A percentile compares a stretch with the other conserved stretches of the same genome.
phyloP scores from a whole-genome alignment of 2,888 invertebrate species.

The Microchrysa polita region DNA sequence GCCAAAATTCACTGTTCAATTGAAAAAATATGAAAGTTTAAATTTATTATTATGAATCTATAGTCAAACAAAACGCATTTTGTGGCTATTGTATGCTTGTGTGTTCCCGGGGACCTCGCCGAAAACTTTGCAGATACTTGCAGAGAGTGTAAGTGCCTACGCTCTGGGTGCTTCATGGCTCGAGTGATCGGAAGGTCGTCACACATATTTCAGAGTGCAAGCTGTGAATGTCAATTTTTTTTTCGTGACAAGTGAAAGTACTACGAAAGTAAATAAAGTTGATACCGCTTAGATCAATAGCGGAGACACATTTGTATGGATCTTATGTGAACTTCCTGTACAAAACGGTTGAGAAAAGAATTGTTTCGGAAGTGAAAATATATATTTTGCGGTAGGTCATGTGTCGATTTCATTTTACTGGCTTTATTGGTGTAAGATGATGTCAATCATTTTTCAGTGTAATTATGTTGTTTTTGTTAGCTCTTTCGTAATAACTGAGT shows the following conservation, averaged over 20 bases:
- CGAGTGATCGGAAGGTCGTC: neutral
- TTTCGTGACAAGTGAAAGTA: conserved; percentile 11
- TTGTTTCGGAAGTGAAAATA: conserved; percentile 22
- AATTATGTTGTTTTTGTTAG: no score
- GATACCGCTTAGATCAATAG: conserved; percentile 2
- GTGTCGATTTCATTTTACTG: neutral
- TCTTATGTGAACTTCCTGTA: conserved; percentile 2
- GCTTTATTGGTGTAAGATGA: neutral
- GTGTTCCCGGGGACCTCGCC: neutral
- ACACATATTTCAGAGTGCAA: neutral
- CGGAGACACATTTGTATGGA: conserved; percentile 10
- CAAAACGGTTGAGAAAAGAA: neutral
- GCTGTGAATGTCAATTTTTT: neutral
- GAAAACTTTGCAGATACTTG: neutral
- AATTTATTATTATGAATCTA: no score
- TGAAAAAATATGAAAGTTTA: conserved; percentile 11
- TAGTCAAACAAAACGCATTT: neutral
- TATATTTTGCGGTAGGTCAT: neutral
- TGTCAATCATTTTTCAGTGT: neutral
- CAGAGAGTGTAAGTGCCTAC: conserved; percentile 7
- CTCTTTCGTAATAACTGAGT: no score
- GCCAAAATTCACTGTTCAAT: conserved; percentile 4
- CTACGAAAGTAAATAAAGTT: neutral
- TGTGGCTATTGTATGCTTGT: no score
- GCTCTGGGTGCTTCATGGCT: neutral